phyloP scores from a whole-genome alignment of 2,888 invertebrate genomes.

The Anticlea derivata region DNA sequence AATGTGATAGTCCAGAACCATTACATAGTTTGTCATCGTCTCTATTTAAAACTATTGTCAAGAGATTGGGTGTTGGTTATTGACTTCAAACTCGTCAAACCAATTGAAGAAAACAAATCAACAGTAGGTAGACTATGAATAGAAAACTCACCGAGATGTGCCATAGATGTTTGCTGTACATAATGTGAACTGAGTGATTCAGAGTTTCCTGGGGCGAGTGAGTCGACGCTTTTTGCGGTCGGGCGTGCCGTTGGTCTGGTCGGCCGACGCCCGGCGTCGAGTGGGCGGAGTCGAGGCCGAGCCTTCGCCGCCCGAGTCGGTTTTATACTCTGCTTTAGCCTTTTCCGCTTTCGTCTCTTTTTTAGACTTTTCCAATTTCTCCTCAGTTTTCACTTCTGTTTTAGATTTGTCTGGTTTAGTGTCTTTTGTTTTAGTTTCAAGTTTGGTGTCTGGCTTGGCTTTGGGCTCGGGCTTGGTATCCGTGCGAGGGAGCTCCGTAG shows the following conservation, averaged over 20 bases:
- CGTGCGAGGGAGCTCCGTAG: conserved; percentile 33
- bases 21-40: background rate
- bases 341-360: conserved; percentile 31
- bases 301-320: conserved; percentile 45
- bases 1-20: background rate
- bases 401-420: conserved; percentile 27
- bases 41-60: background rate
- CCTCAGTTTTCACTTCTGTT: conserved; percentile 28
- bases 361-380: conserved; percentile 32
- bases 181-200: conserved; percentile 31
- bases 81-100: background rate
- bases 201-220: conserved; percentile 75
- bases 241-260: conserved; percentile 59
- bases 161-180: background rate
- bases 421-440: conserved; percentile 37
- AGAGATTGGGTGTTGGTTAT: background rate
- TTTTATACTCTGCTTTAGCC: conserved; percentile 39
- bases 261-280: conserved; percentile 69
- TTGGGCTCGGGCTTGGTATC: conserved; percentile 45
- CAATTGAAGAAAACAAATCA: background rate
- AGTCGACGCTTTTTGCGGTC: conserved; percentile 79
- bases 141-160: conserved; percentile 16
- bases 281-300: conserved; percentile 53
- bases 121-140: background rate
- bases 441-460: conserved; percentile 40